Percentiles rank a stretch among this genome's conserved stretches.
phyloP scores from a whole-genome alignment of 2,797 vertebrate genomes.

The Pelochelys cantorii region DNA sequence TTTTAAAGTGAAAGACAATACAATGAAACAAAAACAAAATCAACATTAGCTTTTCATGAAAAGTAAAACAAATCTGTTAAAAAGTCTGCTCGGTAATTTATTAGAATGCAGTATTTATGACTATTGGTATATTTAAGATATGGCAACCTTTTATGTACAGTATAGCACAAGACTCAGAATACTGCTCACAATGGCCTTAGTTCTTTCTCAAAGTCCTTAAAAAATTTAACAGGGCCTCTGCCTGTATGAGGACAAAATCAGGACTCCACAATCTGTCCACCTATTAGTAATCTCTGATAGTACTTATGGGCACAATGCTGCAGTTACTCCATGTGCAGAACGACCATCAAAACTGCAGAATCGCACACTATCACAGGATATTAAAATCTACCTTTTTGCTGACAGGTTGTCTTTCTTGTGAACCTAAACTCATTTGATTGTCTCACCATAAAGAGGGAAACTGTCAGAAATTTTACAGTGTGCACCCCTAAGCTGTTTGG shows the following conservation, averaged over 20 bases:
- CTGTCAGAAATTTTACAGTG: not conserved
- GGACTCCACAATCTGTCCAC: not conserved
- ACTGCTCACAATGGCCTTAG: slow-evolving; percentile 19
- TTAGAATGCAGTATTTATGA: slow-evolving; percentile 66
- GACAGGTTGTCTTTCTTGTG: not conserved
- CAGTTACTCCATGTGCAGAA: not conserved
- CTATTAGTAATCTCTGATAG: not conserved
- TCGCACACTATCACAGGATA: not conserved
- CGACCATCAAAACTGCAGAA: not conserved
- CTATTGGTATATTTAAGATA: slow-evolving; percentile 68
- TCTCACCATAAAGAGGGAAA: not conserved
- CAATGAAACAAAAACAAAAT: slow-evolving; percentile 72
- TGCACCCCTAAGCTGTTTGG: not conserved
- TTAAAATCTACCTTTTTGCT: not conserved
- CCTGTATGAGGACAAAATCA: not conserved
- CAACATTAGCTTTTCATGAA: slow-evolving; percentile 80
- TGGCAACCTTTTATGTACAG: slow-evolving; percentile 26
- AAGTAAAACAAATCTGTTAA: slow-evolving; percentile 78
- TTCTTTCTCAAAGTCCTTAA: slow-evolving; percentile 9
- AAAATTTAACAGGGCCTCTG: slow-evolving; percentile 13
- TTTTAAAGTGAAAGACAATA: slow-evolving; percentile 81
- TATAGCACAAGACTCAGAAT: not conserved
- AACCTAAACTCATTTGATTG: not conserved
- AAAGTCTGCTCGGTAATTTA: slow-evolving; percentile 72
- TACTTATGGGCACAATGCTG: not conserved